phyloP scores from a whole-genome alignment of 30 jellyfish, hydroid and myxozoan species.

The Haliclystus octoradiatus region DNA sequence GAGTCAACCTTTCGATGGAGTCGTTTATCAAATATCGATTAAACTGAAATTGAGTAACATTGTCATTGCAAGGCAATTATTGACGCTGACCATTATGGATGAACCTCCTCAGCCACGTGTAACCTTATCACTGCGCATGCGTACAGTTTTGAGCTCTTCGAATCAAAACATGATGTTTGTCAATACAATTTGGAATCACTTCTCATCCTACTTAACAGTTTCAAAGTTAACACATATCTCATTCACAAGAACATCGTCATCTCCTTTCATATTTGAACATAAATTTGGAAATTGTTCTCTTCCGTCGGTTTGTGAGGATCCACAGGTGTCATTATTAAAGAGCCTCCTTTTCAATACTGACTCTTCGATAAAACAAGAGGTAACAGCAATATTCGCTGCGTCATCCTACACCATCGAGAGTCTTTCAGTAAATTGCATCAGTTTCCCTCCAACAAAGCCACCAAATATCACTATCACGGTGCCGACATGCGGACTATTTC shows the following conservation, averaged over 20 bases:
- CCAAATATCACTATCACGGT: constrained; percentile 7
- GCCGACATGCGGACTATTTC: constrained; percentile 18
- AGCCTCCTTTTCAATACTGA: not conserved
- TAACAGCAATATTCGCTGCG: not conserved
- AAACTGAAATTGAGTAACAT: too few relatives aligned
- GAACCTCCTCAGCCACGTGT: constrained; percentile 10
- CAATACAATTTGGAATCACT: not conserved
- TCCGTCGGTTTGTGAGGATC: constrained; percentile 12
- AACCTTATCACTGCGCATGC: constrained; percentile 3
- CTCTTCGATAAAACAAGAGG: not conserved
- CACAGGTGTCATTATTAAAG: constrained; percentile 4
- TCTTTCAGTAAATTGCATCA: constrained; percentile 10
- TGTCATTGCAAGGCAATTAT: not conserved
- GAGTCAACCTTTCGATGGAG: not conserved
- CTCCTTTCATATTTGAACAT: constrained; percentile 6
- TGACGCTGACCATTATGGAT: not conserved
- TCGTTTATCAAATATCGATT: not conserved
- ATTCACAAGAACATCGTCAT: not conserved
- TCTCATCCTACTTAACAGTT: constrained; percentile 5
- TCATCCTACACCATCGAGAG: constrained; percentile 4
- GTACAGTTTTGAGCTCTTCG: not conserved
- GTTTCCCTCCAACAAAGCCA: constrained; percentile 20
- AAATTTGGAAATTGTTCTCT: constrained; percentile 24
- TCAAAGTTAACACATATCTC: constrained; percentile 6
- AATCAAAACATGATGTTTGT: constrained; percentile 8